phyloP scores from a whole-genome alignment of 2,888 invertebrate genomes.

The Anarsia innoxiella region DNA sequence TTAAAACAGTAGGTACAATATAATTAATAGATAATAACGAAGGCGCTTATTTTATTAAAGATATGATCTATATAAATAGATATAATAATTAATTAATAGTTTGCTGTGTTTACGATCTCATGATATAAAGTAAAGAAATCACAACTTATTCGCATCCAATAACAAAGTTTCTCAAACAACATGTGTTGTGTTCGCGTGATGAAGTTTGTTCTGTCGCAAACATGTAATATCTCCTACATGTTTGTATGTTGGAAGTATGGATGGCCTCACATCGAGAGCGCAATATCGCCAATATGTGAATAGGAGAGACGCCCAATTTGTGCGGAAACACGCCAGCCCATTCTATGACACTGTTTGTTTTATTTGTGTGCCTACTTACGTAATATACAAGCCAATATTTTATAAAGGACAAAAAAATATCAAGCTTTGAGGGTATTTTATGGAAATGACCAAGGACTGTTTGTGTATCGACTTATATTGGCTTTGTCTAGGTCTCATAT shows the following conservation, averaged over 20 bases:
- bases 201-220: constrained; percentile 30
- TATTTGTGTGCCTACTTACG: constrained; percentile 13
- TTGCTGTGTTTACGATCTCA: too few relatives aligned
- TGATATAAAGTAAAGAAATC: too few relatives aligned
- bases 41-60: too few relatives aligned
- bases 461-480: too few relatives aligned
- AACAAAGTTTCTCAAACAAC: constrained; percentile 23
- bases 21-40: too few relatives aligned
- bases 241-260: constrained; percentile 23
- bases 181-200: constrained; percentile 23
- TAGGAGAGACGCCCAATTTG: constrained; percentile 53
- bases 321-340: constrained; percentile 31
- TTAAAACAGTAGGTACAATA: too few relatives aligned
- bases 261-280: constrained; percentile 30
- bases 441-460: neutral
- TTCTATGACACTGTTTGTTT: constrained; percentile 22
- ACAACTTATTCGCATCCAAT: constrained; percentile 23
- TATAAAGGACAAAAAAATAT: constrained; percentile 11
- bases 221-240: constrained; percentile 21
- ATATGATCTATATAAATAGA: too few relatives aligned
- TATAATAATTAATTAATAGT: too few relatives aligned
- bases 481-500: too few relatives aligned
- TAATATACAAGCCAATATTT: constrained; percentile 6
- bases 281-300: constrained; percentile 44
- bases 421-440: neutral